Conservation (phyloP, 2,888 invertebrate species). For the Dicyrtomina minuta region DNA sequence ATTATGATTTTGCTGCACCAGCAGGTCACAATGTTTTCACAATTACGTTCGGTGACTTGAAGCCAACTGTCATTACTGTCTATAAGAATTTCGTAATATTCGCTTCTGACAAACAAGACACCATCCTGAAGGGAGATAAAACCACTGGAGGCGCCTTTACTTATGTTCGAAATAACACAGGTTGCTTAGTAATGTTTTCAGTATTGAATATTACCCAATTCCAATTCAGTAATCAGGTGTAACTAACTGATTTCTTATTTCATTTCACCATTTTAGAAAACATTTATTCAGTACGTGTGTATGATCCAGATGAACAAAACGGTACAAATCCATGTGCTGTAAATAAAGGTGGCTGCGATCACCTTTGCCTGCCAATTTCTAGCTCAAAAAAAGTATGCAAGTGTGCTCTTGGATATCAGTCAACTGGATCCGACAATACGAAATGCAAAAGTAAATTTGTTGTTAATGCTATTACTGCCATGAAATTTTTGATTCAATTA, state of each 20-base stretch:
- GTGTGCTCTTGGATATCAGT: slow-evolving; percentile 72
- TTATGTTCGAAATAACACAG: slow-evolving; percentile 65
- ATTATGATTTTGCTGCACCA: slow-evolving; percentile 61
- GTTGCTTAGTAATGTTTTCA: slow-evolving; percentile 53
- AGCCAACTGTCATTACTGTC: slow-evolving; percentile 68
- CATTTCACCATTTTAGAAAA: slow-evolving; percentile 40
- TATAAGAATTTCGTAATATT: slow-evolving; percentile 67
- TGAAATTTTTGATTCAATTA: too few relatives aligned
- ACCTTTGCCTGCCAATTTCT: slow-evolving; percentile 71
- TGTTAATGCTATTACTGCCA: not conserved
- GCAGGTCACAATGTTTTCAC: slow-evolving; percentile 46
- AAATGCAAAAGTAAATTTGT: slow-evolving; percentile 60
- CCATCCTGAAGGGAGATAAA: slow-evolving; percentile 67
- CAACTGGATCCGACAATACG: slow-evolving; percentile 61
- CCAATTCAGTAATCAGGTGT: slow-evolving; percentile 1
- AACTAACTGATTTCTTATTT: slow-evolving; percentile 2
- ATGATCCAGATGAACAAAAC: slow-evolving; percentile 67
- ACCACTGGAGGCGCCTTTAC: slow-evolving; percentile 60
- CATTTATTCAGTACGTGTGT: slow-evolving; percentile 59
- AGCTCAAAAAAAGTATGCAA: slow-evolving; percentile 64
- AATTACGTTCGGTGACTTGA: slow-evolving; percentile 54
- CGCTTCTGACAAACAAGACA: slow-evolving; percentile 64
- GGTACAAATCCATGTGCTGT: slow-evolving; percentile 63
- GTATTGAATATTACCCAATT: not conserved
- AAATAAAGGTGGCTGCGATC: slow-evolving; percentile 66